Percentiles rank a stretch among this genome's conserved stretches.
These are phyloP conservation scores for Ageneiosus marmoratus DNA, from an alignment of 2,113 vertebrate species.

Conservation along the genomic window DNA sequence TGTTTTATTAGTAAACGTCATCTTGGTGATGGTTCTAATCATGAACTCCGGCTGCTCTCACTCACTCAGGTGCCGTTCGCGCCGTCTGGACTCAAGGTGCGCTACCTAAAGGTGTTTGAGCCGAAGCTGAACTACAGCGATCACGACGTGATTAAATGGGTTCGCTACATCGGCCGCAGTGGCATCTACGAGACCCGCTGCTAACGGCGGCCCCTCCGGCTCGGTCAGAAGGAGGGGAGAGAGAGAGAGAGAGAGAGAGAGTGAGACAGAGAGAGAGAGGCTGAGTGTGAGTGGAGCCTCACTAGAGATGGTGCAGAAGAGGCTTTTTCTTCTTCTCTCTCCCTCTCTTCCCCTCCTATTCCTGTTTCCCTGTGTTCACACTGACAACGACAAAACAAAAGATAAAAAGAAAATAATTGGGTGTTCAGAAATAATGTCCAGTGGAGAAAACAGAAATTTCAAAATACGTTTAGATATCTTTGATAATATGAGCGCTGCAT, in stretches of 20 bases:
- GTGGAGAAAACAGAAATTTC: slow-evolving; percentile 21
- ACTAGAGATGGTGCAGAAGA: background rate
- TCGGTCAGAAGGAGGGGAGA: slow-evolving; percentile 3
- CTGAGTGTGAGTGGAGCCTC: background rate
- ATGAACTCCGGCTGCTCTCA: background rate
- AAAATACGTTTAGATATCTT: slow-evolving; percentile 5
- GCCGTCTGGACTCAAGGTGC: slow-evolving; percentile 97
- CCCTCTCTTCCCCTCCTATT: background rate
- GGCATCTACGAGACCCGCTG: slow-evolving; percentile 99
- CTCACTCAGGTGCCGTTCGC: slow-evolving; percentile 89
- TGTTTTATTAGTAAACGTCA: background rate
- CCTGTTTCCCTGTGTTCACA: slow-evolving; percentile 33
- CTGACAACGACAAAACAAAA: background rate
- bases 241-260: background rate
- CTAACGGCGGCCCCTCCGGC: slow-evolving; percentile 72
- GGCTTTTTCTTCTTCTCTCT: slow-evolving; percentile 18
- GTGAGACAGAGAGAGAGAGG: background rate
- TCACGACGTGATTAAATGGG: slow-evolving; percentile 99
- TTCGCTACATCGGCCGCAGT: slow-evolving; percentile 97
- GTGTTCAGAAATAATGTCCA: background rate
- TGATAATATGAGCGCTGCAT: background rate
- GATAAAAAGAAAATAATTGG: slow-evolving; percentile 1
- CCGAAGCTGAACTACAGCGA: slow-evolving; percentile 99
- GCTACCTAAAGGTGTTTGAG: slow-evolving; percentile 99
- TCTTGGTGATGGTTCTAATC: background rate